Evolutionary conservation across 2,797 vertebrate species (phyloP), one percentile per base, ranked within the genome.

Genomic region (Ctenochaetus hawaiiensis): DNA sequence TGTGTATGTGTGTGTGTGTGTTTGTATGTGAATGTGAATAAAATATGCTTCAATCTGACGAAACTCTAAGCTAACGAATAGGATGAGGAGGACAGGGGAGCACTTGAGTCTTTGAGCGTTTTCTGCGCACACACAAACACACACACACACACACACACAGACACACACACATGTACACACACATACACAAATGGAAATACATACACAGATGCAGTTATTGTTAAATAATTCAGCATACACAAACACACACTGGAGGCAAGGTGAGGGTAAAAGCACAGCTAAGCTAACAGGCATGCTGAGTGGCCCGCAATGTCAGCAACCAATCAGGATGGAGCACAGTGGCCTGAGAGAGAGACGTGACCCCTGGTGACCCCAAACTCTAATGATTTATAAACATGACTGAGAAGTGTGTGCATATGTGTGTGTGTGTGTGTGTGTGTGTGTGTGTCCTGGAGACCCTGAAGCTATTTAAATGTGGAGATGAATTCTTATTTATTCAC

Each of bases 401-500:
- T 57, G 77, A 78, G 75, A 56, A 68, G 74, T 77, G 82, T 81
- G 76, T 79, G 75, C 51, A 58, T 56, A 49, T 61, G 34, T 62
- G 56, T 62, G 60, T 56, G 64, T 3, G 62, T 65, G 77, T 61
- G 34, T 62, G 56, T 62, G 60, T 56, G 64, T 3, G 62, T 65
- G 77, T 82, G 78, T 77, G 82, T 78, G 60, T 71, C 54, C 57
- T 10, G 26, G 75, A 77, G 82, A 80, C 73, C 87, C 90, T 61
- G 85, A 45, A 91, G 92, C 89, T 92, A 90, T 89, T 91, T 91
- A 92, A 92, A 92, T 88, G 87, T 86, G 89, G 79, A 89, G 90
- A 90, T 89, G 89, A 91, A 92, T 92, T 94, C 90, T 90, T 87
- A 94, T 92, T 90, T 91, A 94, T 92, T 91, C 90, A 89, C 92